Conservation (phyloP, 2,113 vertebrate species). For the Connochaetes taurinus region DNA sequence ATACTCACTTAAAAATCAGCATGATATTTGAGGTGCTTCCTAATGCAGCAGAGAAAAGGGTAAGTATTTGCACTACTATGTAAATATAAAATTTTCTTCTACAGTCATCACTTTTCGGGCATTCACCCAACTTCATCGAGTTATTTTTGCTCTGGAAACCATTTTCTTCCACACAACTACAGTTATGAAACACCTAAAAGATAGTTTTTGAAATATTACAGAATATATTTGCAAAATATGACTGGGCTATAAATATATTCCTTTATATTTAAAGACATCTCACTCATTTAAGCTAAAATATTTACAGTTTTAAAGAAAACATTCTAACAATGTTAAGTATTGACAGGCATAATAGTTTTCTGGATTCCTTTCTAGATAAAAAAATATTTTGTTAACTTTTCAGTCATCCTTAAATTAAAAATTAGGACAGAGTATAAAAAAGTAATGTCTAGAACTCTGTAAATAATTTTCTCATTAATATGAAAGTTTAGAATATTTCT, state of each 20-base stretch:
- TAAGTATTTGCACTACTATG: slow-evolving; percentile 78
- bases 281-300: not conserved
- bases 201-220: slow-evolving; percentile 13
- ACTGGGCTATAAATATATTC: not conserved
- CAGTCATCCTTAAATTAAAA: not conserved
- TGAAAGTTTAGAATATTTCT: not conserved
- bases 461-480: not conserved
- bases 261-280: not conserved
- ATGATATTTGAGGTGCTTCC: slow-evolving; percentile 81
- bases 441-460: not conserved
- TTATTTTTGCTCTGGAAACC: slow-evolving; percentile 76
- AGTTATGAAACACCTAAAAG: slow-evolving; percentile 91
- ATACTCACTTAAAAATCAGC: slow-evolving; percentile 85
- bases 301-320: not conserved
- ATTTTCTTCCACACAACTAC: slow-evolving; percentile 83
- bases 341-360: not conserved
- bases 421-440: not conserved
- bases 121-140: slow-evolving; percentile 86
- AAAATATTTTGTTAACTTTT: not conserved
- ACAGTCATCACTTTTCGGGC: slow-evolving; percentile 82
- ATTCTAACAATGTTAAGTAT: not conserved
- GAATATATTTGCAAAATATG: not conserved
- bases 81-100: slow-evolving; percentile 84
- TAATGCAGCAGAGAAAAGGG: slow-evolving; percentile 79
- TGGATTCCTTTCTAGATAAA: not conserved